Percentiles rank a stretch among this genome's conserved stretches.
Conservation (phyloP, 2,888 invertebrate genomes). For the Leucophora obtusa region DNA sequence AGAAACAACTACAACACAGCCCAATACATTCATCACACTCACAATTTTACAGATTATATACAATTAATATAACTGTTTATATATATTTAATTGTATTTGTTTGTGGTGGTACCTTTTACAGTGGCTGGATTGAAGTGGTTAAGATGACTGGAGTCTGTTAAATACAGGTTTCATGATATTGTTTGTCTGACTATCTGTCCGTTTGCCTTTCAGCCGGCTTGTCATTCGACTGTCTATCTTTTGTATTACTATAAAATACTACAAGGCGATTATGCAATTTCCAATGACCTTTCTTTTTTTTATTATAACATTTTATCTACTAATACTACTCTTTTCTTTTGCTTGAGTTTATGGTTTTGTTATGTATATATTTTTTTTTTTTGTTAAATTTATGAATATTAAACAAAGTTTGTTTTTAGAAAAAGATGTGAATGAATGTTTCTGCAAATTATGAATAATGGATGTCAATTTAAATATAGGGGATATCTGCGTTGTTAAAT, state of each 20-base stretch:
- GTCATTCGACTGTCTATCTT: background rate
- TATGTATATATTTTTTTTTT: constrained; percentile 21
- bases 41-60: constrained; percentile 20
- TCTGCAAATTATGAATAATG: constrained; percentile 44
- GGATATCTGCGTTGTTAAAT: background rate
- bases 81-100: background rate
- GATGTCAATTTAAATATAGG: background rate
- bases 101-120: constrained; percentile 14
- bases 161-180: background rate
- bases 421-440: constrained; percentile 32
- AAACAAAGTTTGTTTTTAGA: constrained; percentile 2
- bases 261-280: constrained; percentile 60
- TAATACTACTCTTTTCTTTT: constrained; percentile 25
- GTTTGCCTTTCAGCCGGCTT: background rate
- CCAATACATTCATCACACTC: background rate
- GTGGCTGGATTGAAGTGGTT: constrained; percentile 16
- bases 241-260: constrained; percentile 19
- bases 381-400: constrained; percentile 27
- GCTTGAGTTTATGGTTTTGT: constrained; percentile 15
- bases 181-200: background rate
- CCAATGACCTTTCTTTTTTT: constrained; percentile 65
- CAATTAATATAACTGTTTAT: background rate
- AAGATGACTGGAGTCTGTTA: constrained; percentile 29
- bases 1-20: background rate
- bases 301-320: constrained; percentile 27